Evolutionary conservation across 2,113 vertebrate genomes (phyloP).

Genomic region (Pica pica): DNA sequence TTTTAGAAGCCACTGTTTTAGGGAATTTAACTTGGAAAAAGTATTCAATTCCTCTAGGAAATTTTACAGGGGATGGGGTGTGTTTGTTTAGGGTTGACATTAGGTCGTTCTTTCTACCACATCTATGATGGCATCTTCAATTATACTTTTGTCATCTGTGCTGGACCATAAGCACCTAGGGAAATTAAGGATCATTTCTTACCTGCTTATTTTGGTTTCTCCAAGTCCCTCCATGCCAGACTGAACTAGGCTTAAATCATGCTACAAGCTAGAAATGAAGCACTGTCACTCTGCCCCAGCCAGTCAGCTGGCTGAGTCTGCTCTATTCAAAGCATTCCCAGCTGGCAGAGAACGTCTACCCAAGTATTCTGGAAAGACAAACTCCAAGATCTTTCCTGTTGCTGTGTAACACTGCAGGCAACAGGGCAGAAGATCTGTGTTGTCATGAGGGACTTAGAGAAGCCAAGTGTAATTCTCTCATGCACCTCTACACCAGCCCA

Average conservation of each 20-base stretch:
- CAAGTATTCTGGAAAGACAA: background rate
- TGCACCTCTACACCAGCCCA: background rate
- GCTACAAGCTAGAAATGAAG: background rate
- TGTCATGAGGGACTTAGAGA: constrained; percentile 2
- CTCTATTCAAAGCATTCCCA: background rate
- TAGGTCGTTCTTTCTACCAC: background rate
- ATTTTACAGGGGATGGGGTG: background rate
- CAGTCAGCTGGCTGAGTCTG: background rate
- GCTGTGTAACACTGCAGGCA: background rate
- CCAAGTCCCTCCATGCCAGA: constrained; percentile 4
- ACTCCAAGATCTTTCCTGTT: background rate
- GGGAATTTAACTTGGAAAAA: background rate
- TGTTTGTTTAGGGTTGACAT: background rate
- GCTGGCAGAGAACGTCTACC: background rate
- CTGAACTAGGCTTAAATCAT: background rate
- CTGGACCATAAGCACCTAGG: background rate
- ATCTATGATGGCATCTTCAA: background rate
- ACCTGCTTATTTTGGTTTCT: constrained; percentile 35
- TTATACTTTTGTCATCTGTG: background rate
- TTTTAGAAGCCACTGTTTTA: background rate
- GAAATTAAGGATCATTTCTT: background rate
- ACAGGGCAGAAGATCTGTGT: background rate
- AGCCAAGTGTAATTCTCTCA: background rate
- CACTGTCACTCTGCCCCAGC: background rate
- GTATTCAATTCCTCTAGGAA: background rate